Evolutionary conservation across 2,888 invertebrate species (phyloP).

Genomic region (Brenthis hecate): DNA sequence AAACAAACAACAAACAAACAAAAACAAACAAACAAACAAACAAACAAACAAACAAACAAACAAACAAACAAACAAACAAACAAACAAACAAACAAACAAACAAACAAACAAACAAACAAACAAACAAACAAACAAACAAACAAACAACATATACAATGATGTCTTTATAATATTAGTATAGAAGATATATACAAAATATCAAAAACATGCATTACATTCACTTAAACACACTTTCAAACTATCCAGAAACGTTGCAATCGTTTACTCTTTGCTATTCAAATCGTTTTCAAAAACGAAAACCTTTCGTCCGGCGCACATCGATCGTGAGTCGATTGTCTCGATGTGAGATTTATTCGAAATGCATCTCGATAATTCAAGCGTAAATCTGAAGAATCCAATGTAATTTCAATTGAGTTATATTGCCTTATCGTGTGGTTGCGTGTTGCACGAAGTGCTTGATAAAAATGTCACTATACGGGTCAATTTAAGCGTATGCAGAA

Average conservation of each 20-base stretch:
- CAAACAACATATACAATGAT: no score
- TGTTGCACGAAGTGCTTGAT: conserved; percentile 32
- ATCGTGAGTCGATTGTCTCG: conserved; percentile 57
- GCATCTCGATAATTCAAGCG: conserved; percentile 46
- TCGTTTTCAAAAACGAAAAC: conserved; percentile 21
- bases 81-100: no score
- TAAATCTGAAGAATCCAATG: conserved; percentile 42
- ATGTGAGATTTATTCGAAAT: conserved; percentile 59
- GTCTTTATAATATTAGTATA: no score
- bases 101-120: no score
- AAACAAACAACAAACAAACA: no score
- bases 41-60: no score
- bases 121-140: no score
- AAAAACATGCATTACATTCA: no score
- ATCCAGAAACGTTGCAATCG: neutral
- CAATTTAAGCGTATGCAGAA: conserved; percentile 4
- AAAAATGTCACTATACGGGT: conserved; percentile 15
- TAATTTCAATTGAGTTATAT: conserved; percentile 43
- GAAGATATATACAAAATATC: no score
- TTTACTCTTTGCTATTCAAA: conserved; percentile 23
- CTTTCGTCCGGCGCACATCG: conserved; percentile 25
- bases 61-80: no score
- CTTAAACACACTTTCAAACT: neutral
- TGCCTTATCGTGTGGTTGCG: conserved; percentile 30
- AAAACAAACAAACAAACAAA: no score